These are phyloP conservation scores for Leptinotarsa tumamoca DNA, from an alignment of 2,888 invertebrate genomes.

Conservation along the genomic window DNA sequence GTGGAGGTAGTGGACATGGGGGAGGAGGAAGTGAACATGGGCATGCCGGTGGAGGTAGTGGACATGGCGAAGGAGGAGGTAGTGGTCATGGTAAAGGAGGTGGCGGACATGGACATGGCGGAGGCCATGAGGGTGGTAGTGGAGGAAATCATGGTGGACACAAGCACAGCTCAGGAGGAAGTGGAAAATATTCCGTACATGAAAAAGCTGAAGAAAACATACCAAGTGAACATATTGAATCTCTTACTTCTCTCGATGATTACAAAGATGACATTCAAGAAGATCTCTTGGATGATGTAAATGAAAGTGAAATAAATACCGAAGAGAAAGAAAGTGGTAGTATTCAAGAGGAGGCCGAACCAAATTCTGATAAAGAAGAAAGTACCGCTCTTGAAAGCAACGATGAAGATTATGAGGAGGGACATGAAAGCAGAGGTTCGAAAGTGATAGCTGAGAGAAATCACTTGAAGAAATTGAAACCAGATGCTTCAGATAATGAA, in stretches of 20 bases:
- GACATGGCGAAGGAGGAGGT: not conserved
- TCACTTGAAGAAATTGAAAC: not conserved
- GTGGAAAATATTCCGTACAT: conserved; percentile 25
- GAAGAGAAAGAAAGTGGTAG: not conserved
- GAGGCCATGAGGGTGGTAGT: conserved; percentile 36
- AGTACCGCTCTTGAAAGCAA: not conserved
- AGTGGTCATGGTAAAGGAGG: conserved; percentile 20
- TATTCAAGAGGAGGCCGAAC: not conserved
- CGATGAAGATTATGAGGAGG: conserved; percentile 8
- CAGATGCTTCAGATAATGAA: conserved; percentile 1
- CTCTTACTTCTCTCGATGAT: not conserved
- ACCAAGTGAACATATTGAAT: conserved; percentile 5
- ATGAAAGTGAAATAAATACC: not conserved
- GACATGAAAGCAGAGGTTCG: conserved; percentile 11
- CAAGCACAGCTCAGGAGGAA: conserved; percentile 31
- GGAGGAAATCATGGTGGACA: conserved; percentile 40
- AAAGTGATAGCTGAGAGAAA: conserved; percentile 13
- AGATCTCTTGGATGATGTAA: not conserved
- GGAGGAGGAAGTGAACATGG: conserved; percentile 20
- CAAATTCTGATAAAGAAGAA: not conserved
- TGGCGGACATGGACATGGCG: conserved; percentile 25
- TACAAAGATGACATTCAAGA: conserved; percentile 2
- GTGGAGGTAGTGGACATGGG: not conserved
- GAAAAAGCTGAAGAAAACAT: conserved; percentile 3
- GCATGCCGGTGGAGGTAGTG: conserved; percentile 39